Evolutionary conservation across 1,140 invertebrate species (phyloP), one percentile per base, ranked within the genome.

Genomic region (Metaphire vulgaris): DNA sequence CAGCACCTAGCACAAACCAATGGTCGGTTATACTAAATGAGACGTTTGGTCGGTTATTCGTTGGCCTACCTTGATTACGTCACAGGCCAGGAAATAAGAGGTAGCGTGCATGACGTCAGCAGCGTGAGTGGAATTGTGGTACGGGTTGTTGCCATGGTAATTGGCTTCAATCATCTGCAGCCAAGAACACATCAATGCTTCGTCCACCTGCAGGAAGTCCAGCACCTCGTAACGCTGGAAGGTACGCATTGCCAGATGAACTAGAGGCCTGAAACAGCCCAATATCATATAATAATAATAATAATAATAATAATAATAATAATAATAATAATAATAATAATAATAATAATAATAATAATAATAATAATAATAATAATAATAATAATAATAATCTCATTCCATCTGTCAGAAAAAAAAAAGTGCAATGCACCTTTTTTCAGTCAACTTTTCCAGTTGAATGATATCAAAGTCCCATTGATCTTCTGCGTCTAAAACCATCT

Each of bases 31-130:
- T n/a, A n/a, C n/a, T n/a, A n/a, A n/a, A n/a, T n/a, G n/a, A n/a
- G n/a, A n/a, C n/a, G n/a, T n/a, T n/a, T n/a, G n/a, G n/a, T n/a
- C n/a, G n/a, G n/a, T n/a, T n/a, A n/a, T 21, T 12, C 41, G 21
- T 56, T 56, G 16, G 14, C 29, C 16, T 64, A 86, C 86, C 82
- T 93, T 92, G 75, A 93, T 88, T 79, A 90, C 90, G 56, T 93
- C 91, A 79, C 91, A 91, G 79, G 92, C 91, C 78, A 98, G 89
- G 86, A 96, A 98, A 75, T 82, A 87, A 21, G 85, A 84, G 0
- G 85, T 83, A 33, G 84, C 83, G 67, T 87, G 84, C 66, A 87
- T 81, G 33, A 87, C 85, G 76, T 87, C 85, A 31, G 85, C 83
- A 1, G 85, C 85, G 80, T 87, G 86, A 1, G 86, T 87, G 31